These are phyloP conservation scores for Suillia variegata DNA, from an alignment of 2,888 invertebrate genomes.

Conservation along the genomic window DNA sequence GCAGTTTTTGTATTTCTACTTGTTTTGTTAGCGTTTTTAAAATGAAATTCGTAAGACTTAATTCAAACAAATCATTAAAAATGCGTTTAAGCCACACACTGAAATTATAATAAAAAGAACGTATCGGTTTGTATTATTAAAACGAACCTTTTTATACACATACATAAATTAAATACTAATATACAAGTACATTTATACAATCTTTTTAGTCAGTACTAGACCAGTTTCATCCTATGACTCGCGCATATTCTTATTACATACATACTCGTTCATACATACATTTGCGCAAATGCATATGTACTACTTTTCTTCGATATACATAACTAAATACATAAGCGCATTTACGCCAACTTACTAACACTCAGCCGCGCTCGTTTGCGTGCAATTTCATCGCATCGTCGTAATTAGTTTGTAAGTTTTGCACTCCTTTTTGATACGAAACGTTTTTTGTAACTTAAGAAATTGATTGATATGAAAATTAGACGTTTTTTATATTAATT, in stretches of 20 bases:
- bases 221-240: no score
- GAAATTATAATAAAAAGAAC: neutral
- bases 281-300: neutral
- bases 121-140: neutral
- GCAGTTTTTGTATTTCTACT: slow-evolving; percentile 1
- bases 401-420: neutral
- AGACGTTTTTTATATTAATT: no score
- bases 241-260: no score
- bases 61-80: slow-evolving; percentile 1
- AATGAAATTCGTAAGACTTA: slow-evolving; percentile 15
- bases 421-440: slow-evolving; percentile 3
- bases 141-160: slow-evolving; percentile 2
- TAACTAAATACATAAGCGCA: neutral
- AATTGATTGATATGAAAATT: no score
- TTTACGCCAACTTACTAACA: no score
- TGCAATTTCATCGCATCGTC: neutral
- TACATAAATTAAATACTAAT: neutral
- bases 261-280: neutral
- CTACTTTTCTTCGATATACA: neutral
- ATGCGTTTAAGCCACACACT: neutral
- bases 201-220: no score
- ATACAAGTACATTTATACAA: neutral
- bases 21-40: neutral
- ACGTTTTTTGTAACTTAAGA: neutral
- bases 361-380: no score